These are phyloP conservation scores for Caenorhabditis sp. DNA, from an alignment of 2,888 invertebrate genomes.

Conservation along the genomic window DNA sequence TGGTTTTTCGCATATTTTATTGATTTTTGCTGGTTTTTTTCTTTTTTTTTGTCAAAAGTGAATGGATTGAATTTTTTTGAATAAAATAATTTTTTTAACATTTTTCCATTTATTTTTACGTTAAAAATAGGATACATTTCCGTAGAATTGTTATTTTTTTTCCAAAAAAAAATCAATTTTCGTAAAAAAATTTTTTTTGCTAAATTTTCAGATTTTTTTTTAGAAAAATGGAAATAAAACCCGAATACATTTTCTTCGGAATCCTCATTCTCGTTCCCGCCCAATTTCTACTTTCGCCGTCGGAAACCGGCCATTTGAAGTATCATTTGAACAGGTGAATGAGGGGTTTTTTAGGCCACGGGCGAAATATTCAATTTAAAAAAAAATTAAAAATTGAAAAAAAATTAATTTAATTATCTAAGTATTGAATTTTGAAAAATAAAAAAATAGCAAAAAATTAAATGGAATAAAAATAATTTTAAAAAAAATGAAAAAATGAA, in stretches of 20 bases:
- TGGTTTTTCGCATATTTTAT: no score
- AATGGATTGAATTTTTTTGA: neutral
- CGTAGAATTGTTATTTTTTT: neutral
- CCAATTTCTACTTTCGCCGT: slow-evolving; percentile 74
- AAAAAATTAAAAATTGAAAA: no score
- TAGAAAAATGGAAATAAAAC: slow-evolving; percentile 68
- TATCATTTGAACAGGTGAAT: slow-evolving; percentile 65
- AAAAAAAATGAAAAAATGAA: no score
- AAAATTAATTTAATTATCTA: no score
- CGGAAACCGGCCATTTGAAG: slow-evolving; percentile 72
- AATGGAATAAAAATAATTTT: no score
- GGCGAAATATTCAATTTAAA: no score
- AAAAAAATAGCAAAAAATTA: no score
- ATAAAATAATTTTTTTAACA: neutral
- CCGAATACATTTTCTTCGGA: slow-evolving; percentile 64
- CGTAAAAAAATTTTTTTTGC: neutral
- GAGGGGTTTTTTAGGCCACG: neutral
- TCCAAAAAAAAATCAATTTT: neutral
- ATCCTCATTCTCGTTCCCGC: slow-evolving; percentile 74
- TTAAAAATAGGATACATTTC: no score
- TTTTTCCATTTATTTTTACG: neutral
- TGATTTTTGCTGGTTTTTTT: neutral
- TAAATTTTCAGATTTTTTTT: slow-evolving; percentile 1
- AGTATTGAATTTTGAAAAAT: no score
- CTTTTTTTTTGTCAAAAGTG: neutral